Evolutionary conservation across 2,113 vertebrate species (phyloP).

Genomic region (Rhombomys opimus): DNA sequence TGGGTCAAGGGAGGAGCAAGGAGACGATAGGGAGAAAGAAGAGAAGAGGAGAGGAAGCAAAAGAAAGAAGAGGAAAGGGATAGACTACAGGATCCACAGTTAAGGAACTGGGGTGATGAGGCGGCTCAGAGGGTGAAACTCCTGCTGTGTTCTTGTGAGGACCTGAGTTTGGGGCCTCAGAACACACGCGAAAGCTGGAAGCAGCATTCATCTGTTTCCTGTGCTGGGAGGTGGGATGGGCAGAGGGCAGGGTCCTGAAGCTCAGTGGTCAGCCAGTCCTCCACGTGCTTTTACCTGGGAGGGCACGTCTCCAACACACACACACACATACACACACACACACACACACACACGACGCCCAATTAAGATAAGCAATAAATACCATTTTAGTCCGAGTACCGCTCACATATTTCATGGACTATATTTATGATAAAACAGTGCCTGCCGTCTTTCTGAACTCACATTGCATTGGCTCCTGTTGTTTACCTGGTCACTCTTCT

Average conservation of each 20-base stretch:
- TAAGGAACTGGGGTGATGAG: background rate
- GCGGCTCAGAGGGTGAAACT: background rate
- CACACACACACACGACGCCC: background rate
- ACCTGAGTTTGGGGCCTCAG: too few species aligned
- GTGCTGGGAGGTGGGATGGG: background rate
- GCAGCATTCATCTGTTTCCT: background rate
- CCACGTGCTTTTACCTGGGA: background rate
- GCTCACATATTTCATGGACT: background rate
- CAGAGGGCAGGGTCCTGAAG: background rate
- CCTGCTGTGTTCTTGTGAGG: too few species aligned
- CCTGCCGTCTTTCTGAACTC: background rate
- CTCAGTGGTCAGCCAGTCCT: background rate
- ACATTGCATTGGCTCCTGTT: fast-evolving
- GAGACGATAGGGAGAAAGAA: too few species aligned
- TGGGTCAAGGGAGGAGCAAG: background rate
- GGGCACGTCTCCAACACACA: background rate
- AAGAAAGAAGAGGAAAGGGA: background rate
- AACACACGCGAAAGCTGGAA: background rate
- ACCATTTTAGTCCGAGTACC: background rate
- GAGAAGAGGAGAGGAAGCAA: too few species aligned
- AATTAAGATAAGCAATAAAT: background rate
- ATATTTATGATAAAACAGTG: background rate
- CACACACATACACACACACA: background rate
- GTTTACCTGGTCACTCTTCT: background rate
- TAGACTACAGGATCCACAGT: too few species aligned